These are phyloP conservation scores for Melanogrammus aeglefinus DNA, from an alignment of 2,797 vertebrate genomes.

Conservation along the genomic window DNA sequence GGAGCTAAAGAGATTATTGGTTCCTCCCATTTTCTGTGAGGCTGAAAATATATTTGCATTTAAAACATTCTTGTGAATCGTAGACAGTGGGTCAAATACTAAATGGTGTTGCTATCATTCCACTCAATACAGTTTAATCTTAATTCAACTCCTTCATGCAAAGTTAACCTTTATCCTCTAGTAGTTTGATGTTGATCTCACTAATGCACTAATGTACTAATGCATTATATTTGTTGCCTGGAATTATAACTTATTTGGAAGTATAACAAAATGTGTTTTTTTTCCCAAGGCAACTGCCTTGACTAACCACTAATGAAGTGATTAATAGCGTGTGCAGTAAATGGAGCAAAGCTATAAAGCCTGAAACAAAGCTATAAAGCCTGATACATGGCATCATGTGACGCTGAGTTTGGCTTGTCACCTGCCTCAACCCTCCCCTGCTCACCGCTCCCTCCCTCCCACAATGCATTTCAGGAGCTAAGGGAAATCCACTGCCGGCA, in stretches of 20 bases:
- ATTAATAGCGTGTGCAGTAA: background rate
- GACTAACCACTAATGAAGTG: background rate
- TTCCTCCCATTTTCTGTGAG: background rate
- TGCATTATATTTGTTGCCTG: background rate
- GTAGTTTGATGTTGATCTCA: background rate
- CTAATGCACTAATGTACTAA: no score
- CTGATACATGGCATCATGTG: background rate
- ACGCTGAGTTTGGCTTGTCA: slow-evolving; percentile 54
- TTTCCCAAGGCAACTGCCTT: background rate
- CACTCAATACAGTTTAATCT: background rate
- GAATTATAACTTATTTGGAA: background rate
- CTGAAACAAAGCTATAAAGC: background rate
- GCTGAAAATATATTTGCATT: background rate
- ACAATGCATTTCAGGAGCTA: slow-evolving; percentile 82
- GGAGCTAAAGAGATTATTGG: background rate
- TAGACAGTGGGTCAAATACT: background rate
- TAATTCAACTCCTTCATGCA: background rate
- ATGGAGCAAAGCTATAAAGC: background rate
- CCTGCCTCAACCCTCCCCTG: slow-evolving; percentile 52
- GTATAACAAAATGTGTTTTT: background rate
- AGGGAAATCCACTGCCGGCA: slow-evolving; percentile 92
- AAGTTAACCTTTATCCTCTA: background rate
- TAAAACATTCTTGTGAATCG: background rate
- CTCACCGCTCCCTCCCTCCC: slow-evolving; percentile 46
- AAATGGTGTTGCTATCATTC: background rate